These are phyloP conservation scores for Thalpophila matura DNA, from an alignment of 2,888 invertebrate genomes.

Conservation along the genomic window DNA sequence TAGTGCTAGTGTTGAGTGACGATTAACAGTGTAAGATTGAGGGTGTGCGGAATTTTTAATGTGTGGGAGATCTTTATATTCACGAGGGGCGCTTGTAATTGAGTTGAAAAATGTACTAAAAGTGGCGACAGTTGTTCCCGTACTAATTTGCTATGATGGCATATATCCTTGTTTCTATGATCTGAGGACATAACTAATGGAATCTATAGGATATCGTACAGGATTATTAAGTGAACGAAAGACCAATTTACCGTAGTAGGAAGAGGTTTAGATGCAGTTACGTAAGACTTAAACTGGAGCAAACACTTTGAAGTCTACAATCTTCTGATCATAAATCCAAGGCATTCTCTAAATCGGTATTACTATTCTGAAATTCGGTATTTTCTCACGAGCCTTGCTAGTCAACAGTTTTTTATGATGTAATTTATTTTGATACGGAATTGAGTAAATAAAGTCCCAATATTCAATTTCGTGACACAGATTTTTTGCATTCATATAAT, in stretches of 20 bases:
- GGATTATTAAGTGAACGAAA: conserved; percentile 27
- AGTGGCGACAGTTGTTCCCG: no score
- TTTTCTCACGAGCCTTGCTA: conserved; percentile 50
- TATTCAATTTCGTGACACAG: conserved; percentile 20
- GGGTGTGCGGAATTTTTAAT: no score
- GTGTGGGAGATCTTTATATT: no score
- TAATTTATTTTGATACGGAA: neutral
- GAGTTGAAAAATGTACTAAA: no score
- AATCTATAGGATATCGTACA: conserved; percentile 22
- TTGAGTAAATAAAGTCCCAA: conserved; percentile 18
- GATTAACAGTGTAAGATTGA: no score
- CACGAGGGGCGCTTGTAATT: no score
- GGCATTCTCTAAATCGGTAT: conserved; percentile 43
- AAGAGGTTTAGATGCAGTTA: conserved; percentile 56
- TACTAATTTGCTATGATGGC: no score
- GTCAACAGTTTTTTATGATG: neutral
- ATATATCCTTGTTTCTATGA: no score
- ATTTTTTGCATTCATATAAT: conserved; percentile 18
- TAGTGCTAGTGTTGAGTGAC: no score
- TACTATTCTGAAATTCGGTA: conserved; percentile 34
- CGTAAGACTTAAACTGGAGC: conserved; percentile 60
- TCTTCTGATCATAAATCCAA: conserved; percentile 44
- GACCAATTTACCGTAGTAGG: conserved; percentile 49
- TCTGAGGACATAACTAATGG: conserved; percentile 32
- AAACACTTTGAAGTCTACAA: conserved; percentile 39